These are phyloP conservation scores for Synodontis membranacea DNA, from an alignment of 2,113 vertebrate genomes.

Conservation along the genomic window DNA sequence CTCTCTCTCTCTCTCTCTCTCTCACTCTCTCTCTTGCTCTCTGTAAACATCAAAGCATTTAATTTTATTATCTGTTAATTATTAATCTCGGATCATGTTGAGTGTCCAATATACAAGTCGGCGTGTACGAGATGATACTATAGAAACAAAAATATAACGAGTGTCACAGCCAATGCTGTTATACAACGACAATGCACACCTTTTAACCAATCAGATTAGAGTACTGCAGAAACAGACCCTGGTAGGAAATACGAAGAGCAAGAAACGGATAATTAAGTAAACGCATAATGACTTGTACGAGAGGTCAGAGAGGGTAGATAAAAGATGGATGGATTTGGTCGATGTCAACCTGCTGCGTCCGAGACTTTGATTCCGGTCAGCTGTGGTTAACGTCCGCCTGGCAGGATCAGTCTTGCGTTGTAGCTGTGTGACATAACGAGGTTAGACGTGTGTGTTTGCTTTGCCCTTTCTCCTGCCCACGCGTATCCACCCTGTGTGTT, in stretches of 20 bases:
- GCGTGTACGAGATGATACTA: background rate
- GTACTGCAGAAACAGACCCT: background rate
- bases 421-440: background rate
- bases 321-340: background rate
- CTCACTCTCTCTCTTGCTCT: background rate
- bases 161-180: background rate
- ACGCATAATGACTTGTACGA: background rate
- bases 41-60: background rate
- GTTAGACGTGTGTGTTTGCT: constrained; percentile 33
- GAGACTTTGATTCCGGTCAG: background rate
- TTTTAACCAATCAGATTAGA: background rate
- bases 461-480: constrained; percentile 39
- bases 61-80: background rate
- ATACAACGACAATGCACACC: background rate
- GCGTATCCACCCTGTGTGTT: constrained; percentile 33
- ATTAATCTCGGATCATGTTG: background rate
- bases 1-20: background rate
- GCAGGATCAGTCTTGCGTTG: background rate
- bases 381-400: background rate
- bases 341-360: background rate
- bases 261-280: background rate
- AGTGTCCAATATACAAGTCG: background rate
- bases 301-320: background rate
- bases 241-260: background rate
- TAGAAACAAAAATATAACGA: background rate